Evolutionary conservation across 2,113 vertebrate species (phyloP).

Genomic region (Silurus asotus): DNA sequence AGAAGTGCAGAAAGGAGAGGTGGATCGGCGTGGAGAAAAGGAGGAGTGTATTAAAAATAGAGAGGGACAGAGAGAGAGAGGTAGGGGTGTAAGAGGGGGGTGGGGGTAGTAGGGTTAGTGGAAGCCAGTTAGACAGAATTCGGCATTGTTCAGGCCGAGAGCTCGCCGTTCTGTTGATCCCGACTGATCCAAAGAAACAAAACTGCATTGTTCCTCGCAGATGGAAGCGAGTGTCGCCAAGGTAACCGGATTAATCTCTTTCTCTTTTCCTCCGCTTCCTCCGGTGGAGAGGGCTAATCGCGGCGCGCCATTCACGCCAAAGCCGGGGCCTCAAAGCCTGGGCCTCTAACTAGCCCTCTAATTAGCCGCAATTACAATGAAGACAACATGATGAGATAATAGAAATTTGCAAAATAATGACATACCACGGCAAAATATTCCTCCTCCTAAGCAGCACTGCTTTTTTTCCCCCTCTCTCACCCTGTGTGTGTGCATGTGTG

Average conservation of each 20-base stretch:
- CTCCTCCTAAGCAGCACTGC: constrained; percentile 99
- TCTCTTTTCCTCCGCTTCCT: constrained; percentile 96
- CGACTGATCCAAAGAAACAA: constrained; percentile 99
- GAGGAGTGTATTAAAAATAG: constrained; percentile 12
- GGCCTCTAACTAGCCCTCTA: constrained; percentile 99
- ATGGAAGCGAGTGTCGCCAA: constrained; percentile 99
- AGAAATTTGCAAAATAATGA: constrained; percentile 99
- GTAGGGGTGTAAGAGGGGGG: constrained; percentile 40
- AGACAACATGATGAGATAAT: constrained; percentile 99
- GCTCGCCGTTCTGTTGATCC: constrained; percentile 83
- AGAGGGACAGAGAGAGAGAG: constrained; percentile 26
- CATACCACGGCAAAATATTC: constrained; percentile 99
- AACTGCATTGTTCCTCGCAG: constrained; percentile 99
- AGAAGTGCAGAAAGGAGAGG: not conserved
- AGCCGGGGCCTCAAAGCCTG: constrained; percentile 96
- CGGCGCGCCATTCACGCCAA: constrained; percentile 98
- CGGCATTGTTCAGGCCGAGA: constrained; percentile 83
- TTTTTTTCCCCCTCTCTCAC: constrained; percentile 71
- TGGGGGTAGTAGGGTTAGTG: constrained; percentile 45
- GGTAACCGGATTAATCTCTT: constrained; percentile 99
- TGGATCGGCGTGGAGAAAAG: constrained; percentile 36
- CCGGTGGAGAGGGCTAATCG: constrained; percentile 99
- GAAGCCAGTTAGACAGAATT: constrained; percentile 82
- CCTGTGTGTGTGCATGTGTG: not conserved
- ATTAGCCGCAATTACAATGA: constrained; percentile 99